Conservation (phyloP, 2,113 vertebrate species). For the Halcyon malimbica region DNA sequence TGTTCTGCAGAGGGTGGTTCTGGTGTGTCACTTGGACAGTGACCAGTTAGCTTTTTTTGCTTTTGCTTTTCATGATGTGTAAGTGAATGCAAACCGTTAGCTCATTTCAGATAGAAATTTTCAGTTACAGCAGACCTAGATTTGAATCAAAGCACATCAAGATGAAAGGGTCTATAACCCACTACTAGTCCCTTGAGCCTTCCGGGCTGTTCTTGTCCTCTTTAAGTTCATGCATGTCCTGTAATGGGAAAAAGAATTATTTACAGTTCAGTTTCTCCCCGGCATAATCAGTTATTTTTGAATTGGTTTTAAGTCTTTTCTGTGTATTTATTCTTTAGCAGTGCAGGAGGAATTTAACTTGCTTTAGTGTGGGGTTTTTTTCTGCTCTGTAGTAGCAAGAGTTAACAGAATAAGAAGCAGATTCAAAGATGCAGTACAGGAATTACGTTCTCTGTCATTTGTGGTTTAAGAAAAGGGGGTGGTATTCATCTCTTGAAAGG, state of each 20-base stretch:
- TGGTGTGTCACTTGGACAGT: background rate
- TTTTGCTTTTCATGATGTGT: background rate
- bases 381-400: constrained; percentile 34
- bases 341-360: background rate
- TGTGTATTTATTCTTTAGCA: background rate
- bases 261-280: constrained; percentile 18
- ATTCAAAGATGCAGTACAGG: constrained; percentile 47
- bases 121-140: constrained; percentile 39
- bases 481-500: constrained; percentile 76
- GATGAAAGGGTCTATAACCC: constrained; percentile 41
- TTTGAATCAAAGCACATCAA: constrained; percentile 43
- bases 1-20: background rate
- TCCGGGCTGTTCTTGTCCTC: constrained; percentile 1
- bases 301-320: background rate
- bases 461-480: constrained; percentile 73
- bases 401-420: constrained; percentile 69
- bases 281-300: background rate
- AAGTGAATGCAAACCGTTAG: constrained; percentile 1
- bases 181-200: constrained; percentile 24
- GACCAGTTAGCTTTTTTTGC: background rate
- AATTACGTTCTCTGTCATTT: constrained; percentile 73
- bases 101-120: constrained; percentile 1
- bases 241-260: background rate
- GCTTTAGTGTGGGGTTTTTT: background rate
- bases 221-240: constrained; percentile 6